A percentile compares a stretch with the other conserved stretches of the same genome.
phyloP scores from a whole-genome alignment of 2,113 vertebrate genomes.

The Calypte anna region DNA sequence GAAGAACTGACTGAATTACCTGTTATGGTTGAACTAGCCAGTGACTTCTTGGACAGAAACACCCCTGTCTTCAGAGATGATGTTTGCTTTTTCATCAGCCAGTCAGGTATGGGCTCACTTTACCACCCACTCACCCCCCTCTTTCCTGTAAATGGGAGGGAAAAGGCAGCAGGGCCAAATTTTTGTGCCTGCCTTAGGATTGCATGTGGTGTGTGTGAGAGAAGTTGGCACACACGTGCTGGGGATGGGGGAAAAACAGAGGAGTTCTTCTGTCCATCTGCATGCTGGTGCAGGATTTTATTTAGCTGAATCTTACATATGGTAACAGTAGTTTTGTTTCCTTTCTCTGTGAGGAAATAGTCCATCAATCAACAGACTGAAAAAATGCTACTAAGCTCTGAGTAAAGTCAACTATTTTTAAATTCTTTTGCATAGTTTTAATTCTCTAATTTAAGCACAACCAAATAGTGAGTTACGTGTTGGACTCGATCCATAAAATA shows the following conservation, averaged over 20 bases:
- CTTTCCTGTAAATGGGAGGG: not conserved
- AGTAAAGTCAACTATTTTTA: not conserved
- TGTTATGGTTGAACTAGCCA: conserved; percentile 98
- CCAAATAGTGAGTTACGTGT: not conserved
- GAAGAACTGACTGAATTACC: conserved; percentile 96
- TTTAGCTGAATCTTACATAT: not conserved
- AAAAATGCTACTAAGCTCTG: not conserved
- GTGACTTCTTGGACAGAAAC: conserved; percentile 98
- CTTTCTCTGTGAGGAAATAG: not conserved
- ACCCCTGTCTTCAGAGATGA: conserved; percentile 97
- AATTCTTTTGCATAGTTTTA: not conserved
- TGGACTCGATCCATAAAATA: not conserved
- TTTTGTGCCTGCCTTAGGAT: not conserved
- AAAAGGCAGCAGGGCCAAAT: not conserved
- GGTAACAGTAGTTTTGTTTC: not conserved
- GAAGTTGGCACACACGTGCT: fast-evolving
- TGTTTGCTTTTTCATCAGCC: conserved; percentile 99
- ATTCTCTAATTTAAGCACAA: not conserved
- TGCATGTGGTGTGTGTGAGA: fast-evolving
- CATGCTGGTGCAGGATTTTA: not conserved
- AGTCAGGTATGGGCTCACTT: conserved; percentile 84
- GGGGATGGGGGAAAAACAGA: not conserved
- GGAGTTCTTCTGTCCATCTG: not conserved
- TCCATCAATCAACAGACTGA: not conserved
- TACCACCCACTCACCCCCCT: not conserved